Percentiles rank a stretch among this genome's conserved stretches.
These are phyloP conservation scores for Lepidostoma basale DNA, from an alignment of 1,140 invertebrate genomes.

Conservation along the genomic window DNA sequence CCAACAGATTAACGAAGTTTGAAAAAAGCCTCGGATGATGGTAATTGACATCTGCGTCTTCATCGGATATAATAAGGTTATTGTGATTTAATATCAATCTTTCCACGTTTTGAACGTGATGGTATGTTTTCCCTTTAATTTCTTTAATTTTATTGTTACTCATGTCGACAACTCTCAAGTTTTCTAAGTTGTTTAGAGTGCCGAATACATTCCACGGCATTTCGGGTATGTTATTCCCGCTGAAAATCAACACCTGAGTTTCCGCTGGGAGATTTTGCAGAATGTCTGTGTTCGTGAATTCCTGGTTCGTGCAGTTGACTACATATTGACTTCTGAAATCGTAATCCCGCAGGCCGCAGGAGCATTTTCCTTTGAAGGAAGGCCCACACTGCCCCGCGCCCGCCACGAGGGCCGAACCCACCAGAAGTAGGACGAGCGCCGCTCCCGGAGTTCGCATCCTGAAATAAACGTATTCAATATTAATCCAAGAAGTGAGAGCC, in stretches of 20 bases:
- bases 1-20: slow-evolving; percentile 75
- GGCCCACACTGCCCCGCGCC: slow-evolving; percentile 51
- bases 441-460: neutral
- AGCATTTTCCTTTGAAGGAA: slow-evolving; percentile 60
- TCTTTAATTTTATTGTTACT: slow-evolving; percentile 76
- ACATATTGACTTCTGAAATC: slow-evolving; percentile 64
- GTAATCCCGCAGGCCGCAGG: slow-evolving; percentile 62
- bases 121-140: slow-evolving; percentile 79
- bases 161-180: slow-evolving; percentile 76
- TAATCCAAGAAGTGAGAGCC: too few relatives aligned
- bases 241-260: slow-evolving; percentile 76
- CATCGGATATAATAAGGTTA: slow-evolving; percentile 66
- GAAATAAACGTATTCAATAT: too few relatives aligned
- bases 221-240: slow-evolving; percentile 70
- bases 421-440: neutral
- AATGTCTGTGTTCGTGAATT: slow-evolving; percentile 64
- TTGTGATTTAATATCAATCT: slow-evolving; percentile 79
- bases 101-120: slow-evolving; percentile 74
- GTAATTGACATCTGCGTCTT: slow-evolving; percentile 63
- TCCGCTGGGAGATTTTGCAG: slow-evolving; percentile 68
- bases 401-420: neutral
- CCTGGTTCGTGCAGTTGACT: slow-evolving; percentile 75
- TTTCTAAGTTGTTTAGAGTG: slow-evolving; percentile 62
- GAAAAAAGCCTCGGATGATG: slow-evolving; percentile 79
- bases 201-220: slow-evolving; percentile 79